Evolutionary conservation across 2,888 invertebrate species (phyloP), one percentile per base, ranked within the genome.

Genomic region (Pimpla rufipes): DNA sequence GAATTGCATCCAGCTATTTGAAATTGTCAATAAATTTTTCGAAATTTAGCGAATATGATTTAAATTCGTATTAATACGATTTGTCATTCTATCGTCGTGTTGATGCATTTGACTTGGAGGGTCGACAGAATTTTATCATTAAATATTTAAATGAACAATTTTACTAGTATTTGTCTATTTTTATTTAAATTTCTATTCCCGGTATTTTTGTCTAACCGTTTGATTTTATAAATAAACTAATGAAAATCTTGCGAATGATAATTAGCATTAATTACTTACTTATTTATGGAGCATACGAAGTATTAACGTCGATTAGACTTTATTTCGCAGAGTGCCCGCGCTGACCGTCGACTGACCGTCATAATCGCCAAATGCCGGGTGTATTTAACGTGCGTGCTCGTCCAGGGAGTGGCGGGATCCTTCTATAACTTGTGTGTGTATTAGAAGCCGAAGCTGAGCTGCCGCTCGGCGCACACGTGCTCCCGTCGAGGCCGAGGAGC

Each of bases 331-430:
- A 74, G 77, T 80, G 80, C 42, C 57, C 57, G 13, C 21, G 37
- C 57, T 73, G 64, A 62, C 67, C 37, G 40, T n/a, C 52, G 23
- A 55, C 45, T 70, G 59, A 78, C 68, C 83, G 83, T 86, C 85
- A 85, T 84, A 87, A 89, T 89, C 82, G 88, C 75, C 77, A 81
- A 86, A 85, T 85, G 82, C 85, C 74, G 78, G 67, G 81, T 80
- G 86, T 85, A 85, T 87, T 89, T 88, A 87, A 85, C 59, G 85
- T 89, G 89, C 90, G 91, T 91, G 91, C 88, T 79, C 85, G 87
- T 80, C 82, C 88, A 85, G 89, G 91, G 91, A 90, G 91, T 90
- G 91, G 89, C 86, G 40, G 40, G 75, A 79, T 79, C 71, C 74
- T 50, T 70, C 74, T 2, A 5, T 29, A 29, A 29, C 5, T 16